Evolutionary conservation across 2,113 vertebrate species (phyloP).

Genomic region (Maccullochella peelii): DNA sequence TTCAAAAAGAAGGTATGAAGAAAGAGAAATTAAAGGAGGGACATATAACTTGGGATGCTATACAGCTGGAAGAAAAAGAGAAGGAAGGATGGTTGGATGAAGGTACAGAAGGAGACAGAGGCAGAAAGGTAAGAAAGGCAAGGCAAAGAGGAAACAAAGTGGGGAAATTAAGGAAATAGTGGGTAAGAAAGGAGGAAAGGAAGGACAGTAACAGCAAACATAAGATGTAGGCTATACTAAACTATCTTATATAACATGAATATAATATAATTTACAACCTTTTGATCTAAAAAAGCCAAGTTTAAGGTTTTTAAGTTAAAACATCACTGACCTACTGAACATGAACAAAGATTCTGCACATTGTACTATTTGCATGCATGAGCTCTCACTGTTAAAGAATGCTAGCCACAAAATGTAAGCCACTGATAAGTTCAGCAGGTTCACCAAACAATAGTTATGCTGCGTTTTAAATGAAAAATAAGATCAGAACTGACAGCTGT

Average conservation of each 20-base stretch:
- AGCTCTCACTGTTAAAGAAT: not conserved
- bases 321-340: not conserved
- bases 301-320: not conserved
- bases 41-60: not conserved
- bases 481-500: slow-evolving; percentile 31
- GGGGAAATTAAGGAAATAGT: not conserved
- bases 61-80: not conserved
- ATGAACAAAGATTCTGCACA: not conserved
- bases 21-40: not conserved
- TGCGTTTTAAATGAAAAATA: slow-evolving; percentile 18
- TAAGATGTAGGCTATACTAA: not conserved
- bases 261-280: not conserved
- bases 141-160: not conserved
- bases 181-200: not conserved
- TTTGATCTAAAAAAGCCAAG: not conserved
- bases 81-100: not conserved
- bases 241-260: not conserved
- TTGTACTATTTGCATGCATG: not conserved
- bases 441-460: slow-evolving; percentile 28
- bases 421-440: slow-evolving; percentile 30
- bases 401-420: not conserved
- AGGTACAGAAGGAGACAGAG: not conserved
- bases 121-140: not conserved
- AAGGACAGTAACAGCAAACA: not conserved
- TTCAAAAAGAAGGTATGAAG: not conserved